phyloP scores from a whole-genome alignment of 2,888 invertebrate genomes.

The Pycnomerus fuliginosus region DNA sequence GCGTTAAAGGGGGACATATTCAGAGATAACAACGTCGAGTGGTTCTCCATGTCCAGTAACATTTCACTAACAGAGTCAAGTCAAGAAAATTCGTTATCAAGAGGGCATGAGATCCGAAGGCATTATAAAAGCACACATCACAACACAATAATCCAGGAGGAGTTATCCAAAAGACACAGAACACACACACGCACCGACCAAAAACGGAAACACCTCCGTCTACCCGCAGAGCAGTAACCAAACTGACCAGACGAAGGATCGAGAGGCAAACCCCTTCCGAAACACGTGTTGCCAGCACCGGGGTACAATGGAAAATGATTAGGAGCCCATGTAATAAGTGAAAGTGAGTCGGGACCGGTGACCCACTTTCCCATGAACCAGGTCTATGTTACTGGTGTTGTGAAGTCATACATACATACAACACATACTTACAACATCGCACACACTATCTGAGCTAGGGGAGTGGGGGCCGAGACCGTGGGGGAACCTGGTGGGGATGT shows the following conservation, averaged over 20 bases:
- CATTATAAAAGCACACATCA: constrained; percentile 22
- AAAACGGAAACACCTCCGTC: constrained; percentile 27
- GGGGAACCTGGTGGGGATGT: constrained; percentile 59
- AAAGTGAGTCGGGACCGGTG: constrained; percentile 76
- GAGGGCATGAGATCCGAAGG: constrained; percentile 7
- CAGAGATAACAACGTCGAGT: constrained; percentile 80
- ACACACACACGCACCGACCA: constrained; percentile 19
- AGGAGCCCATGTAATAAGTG: constrained; percentile 82
- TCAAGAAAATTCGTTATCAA: not conserved
- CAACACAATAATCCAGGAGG: constrained; percentile 15
- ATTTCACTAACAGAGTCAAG: constrained; percentile 54
- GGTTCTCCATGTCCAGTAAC: constrained; percentile 86
- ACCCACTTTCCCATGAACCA: constrained; percentile 91
- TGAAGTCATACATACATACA: constrained; percentile 49
- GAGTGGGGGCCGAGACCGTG: constrained; percentile 33
- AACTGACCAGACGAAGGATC: constrained; percentile 25
- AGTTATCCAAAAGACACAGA: constrained; percentile 15
- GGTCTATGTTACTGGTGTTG: constrained; percentile 79
- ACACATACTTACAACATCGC: constrained; percentile 46
- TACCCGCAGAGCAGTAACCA: constrained; percentile 17
- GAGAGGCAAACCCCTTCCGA: constrained; percentile 30
- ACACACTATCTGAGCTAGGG: constrained; percentile 26
- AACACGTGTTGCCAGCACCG: constrained; percentile 54
- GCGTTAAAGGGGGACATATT: constrained; percentile 86
- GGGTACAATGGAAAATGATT: constrained; percentile 71